Evolutionary conservation across 2,797 vertebrate species (phyloP).

Genomic region (Parauchenoglanis ngamensis): DNA sequence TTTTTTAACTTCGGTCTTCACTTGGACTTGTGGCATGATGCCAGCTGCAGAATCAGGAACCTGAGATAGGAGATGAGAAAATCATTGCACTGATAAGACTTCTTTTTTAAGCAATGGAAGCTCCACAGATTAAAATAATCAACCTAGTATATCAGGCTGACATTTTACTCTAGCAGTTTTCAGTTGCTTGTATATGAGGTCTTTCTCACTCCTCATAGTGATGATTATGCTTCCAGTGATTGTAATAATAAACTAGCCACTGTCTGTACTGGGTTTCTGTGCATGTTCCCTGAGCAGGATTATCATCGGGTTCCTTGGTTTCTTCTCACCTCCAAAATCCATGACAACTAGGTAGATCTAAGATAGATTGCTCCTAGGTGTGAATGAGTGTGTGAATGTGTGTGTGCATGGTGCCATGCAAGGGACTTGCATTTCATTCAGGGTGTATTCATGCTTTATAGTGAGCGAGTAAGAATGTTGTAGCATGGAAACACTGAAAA

Average conservation of each 20-base stretch:
- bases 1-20: constrained; percentile 72
- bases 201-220: background rate
- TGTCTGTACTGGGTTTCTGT: background rate
- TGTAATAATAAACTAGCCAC: background rate
- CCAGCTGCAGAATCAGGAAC: constrained; percentile 48
- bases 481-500: background rate
- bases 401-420: background rate
- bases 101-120: background rate
- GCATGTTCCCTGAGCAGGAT: background rate
- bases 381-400: background rate
- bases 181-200: too few relatives aligned
- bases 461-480: background rate
- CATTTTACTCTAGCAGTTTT: background rate
- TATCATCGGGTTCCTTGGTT: background rate
- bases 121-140: background rate
- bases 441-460: background rate
- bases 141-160: background rate
- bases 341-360: background rate
- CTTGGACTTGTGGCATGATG: constrained; percentile 77
- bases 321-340: background rate
- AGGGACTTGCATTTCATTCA: background rate
- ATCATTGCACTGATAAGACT: background rate
- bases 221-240: background rate
- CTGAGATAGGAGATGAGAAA: constrained; percentile 13
- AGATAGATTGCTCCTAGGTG: background rate